These are phyloP conservation scores for Prionailurus bengalensis DNA, from an alignment of 2,113 vertebrate genomes.

Conservation along the genomic window DNA sequence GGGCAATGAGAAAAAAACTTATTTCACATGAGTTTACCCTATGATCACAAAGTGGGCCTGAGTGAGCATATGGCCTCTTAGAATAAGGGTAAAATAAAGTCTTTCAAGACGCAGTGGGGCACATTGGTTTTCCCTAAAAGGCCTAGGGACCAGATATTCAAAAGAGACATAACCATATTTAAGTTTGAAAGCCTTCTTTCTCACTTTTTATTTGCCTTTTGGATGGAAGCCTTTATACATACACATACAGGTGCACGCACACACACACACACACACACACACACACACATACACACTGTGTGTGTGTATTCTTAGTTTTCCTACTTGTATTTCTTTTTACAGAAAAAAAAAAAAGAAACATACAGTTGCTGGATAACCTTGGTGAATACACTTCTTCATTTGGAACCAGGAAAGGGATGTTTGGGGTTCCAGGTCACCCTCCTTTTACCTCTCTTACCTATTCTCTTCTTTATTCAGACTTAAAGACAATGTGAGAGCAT, in stretches of 20 bases:
- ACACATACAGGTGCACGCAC: too few relatives aligned
- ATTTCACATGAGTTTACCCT: conserved; percentile 1
- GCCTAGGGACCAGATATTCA: neutral
- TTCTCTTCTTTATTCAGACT: neutral
- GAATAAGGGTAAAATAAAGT: neutral
- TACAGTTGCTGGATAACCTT: neutral
- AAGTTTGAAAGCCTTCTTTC: neutral
- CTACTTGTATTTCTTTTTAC: neutral
- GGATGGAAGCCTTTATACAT: neutral
- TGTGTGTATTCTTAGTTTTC: neutral
- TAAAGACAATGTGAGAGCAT: neutral
- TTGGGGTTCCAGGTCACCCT: neutral
- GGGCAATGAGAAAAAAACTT: neutral
- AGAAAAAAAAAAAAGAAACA: neutral
- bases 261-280: neutral
- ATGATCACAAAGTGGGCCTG: neutral
- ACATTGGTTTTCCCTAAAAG: neutral
- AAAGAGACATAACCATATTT: neutral
- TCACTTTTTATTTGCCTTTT: conserved; percentile 26
- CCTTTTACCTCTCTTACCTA: neutral
- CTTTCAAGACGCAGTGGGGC: neutral
- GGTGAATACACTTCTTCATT: neutral
- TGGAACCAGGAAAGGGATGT: neutral
- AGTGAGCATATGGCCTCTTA: neutral
- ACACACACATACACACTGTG: neutral